These are phyloP conservation scores for Platysteira castanea DNA, from an alignment of 2,113 vertebrate species.

Conservation along the genomic window DNA sequence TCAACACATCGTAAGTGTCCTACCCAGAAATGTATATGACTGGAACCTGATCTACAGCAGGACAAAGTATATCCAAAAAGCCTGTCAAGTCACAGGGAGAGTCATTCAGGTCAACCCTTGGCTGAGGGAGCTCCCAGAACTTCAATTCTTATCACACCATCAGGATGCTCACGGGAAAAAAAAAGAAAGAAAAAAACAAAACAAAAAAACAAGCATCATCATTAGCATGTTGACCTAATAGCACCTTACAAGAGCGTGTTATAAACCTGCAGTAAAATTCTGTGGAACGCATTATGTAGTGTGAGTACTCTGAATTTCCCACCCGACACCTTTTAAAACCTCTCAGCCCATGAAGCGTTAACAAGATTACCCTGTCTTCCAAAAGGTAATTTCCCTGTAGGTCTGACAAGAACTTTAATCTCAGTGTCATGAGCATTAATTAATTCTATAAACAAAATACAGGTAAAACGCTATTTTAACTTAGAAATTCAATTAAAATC, in stretches of 20 bases:
- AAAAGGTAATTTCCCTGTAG: not conserved
- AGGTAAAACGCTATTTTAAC: conserved; percentile 8
- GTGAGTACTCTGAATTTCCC: not conserved
- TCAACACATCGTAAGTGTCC: conserved; percentile 10
- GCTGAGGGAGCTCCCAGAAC: conserved; percentile 23
- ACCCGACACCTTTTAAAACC: not conserved
- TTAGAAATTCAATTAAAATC: conserved; percentile 7
- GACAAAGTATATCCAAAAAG: not conserved
- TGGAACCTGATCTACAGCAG: not conserved
- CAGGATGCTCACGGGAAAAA: not conserved
- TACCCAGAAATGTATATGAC: not conserved
- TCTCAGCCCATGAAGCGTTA: not conserved
- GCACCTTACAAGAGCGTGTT: not conserved
- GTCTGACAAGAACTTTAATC: conserved; percentile 22
- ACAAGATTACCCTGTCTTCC: not conserved
- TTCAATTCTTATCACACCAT: not conserved
- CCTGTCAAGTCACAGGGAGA: not conserved
- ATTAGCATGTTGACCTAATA: not conserved
- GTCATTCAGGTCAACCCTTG: not conserved
- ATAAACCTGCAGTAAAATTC: not conserved
- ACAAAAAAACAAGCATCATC: not conserved
- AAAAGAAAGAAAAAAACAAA: too few relatives aligned
- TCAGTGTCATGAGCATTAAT: not conserved
- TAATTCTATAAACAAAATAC: conserved; percentile 43
- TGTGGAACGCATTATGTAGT: not conserved